Conservation (phyloP, 2,113 vertebrate genomes). For the Henicopernis longicauda region DNA sequence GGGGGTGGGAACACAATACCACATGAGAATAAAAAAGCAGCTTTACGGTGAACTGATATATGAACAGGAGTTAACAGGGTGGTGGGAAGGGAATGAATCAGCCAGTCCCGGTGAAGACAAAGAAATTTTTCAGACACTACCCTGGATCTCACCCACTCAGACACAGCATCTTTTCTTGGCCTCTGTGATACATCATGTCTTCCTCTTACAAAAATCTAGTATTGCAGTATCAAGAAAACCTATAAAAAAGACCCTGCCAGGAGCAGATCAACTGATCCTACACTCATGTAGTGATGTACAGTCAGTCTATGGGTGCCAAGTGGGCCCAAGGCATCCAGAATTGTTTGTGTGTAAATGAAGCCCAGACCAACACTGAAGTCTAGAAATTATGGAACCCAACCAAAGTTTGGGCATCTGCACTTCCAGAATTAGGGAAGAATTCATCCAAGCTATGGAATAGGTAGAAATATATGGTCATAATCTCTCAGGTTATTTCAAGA, state of each 20-base stretch:
- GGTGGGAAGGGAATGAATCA: constrained; percentile 62
- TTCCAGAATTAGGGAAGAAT: neutral
- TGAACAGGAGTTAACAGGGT: constrained; percentile 37
- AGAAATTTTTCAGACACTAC: constrained; percentile 44
- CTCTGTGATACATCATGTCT: constrained; percentile 5
- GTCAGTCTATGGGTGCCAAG: neutral
- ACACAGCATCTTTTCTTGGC: constrained; percentile 43
- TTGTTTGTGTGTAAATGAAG: neutral
- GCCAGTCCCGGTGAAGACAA: constrained; percentile 42
- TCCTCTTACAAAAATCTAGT: neutral
- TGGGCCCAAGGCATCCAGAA: neutral
- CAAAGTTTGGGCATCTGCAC: neutral
- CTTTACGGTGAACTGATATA: constrained; percentile 19
- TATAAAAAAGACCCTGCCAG: neutral
- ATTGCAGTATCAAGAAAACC: neutral
- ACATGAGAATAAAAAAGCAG: constrained; percentile 21
- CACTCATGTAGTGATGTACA: neutral
- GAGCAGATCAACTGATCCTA: neutral
- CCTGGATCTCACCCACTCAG: constrained; percentile 58
- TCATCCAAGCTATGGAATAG: neutral
- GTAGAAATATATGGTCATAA: neutral
- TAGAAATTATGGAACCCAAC: neutral
- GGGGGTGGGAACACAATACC: constrained; percentile 13
- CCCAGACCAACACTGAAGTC: neutral
- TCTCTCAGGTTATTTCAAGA: neutral